Evolutionary conservation across 2,888 invertebrate species (phyloP).

Genomic region (Habroteleia sp.): DNA sequence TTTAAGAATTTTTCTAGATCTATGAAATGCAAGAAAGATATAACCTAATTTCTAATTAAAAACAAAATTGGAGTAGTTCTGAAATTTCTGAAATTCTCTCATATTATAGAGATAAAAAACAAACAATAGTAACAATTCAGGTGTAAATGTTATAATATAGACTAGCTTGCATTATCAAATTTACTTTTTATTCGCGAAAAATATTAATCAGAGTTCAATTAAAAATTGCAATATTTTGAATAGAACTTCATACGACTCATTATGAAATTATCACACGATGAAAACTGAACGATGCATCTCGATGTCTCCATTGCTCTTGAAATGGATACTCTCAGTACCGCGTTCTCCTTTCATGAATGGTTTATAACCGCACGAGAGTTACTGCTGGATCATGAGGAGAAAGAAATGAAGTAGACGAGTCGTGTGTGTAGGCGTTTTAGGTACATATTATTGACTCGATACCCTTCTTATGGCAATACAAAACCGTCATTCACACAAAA

Average conservation of each 20-base stretch:
- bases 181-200: no score
- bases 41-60: no score
- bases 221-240: no score
- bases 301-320: constrained; percentile 79
- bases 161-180: no score
- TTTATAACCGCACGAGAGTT: constrained; percentile 75
- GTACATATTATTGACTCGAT: constrained; percentile 72
- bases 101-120: no score
- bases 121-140: no score
- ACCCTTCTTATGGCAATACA: constrained; percentile 42
- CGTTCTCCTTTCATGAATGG: constrained; percentile 77
- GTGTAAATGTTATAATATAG: no score
- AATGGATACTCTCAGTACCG: constrained; percentile 76
- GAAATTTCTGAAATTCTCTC: no score
- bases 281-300: constrained; percentile 74
- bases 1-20: no score
- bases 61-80: no score
- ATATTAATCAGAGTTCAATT: no score
- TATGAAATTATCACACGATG: constrained; percentile 75
- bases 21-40: no score
- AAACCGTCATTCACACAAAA: constrained; percentile 38
- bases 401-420: constrained; percentile 62
- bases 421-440: constrained; percentile 73
- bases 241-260: constrained; percentile 48
- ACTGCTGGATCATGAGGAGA: constrained; percentile 69